A percentile compares a stretch with the other conserved stretches of the same genome.
These are phyloP conservation scores for Vultur gryphus DNA, from an alignment of 2,797 vertebrate species.

Conservation along the genomic window DNA sequence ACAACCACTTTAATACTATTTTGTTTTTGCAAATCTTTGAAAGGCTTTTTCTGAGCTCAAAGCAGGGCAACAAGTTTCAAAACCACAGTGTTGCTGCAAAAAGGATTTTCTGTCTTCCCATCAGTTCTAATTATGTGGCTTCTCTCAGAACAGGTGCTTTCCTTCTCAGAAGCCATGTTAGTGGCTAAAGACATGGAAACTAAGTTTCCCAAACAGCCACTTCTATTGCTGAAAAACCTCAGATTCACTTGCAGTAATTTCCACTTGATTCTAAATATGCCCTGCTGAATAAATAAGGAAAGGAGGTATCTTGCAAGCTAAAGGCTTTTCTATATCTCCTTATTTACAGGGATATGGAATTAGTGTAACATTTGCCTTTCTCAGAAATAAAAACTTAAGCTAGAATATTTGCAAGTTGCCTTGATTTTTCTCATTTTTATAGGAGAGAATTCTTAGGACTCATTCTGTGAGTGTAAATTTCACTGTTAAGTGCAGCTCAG, in stretches of 20 bases:
- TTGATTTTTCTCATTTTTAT: background rate
- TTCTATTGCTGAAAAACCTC: background rate
- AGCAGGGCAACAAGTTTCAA: background rate
- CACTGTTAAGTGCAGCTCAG: background rate
- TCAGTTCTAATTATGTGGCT: background rate
- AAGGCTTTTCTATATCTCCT: background rate
- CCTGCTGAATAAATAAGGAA: background rate
- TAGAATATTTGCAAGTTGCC: background rate
- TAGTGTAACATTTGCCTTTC: background rate
- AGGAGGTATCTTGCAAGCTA: background rate
- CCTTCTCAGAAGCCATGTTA: background rate
- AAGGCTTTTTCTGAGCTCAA: background rate
- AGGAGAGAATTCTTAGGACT: background rate
- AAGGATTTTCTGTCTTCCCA: background rate
- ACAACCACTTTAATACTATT: background rate
- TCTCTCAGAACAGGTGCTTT: background rate
- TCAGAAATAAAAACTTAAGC: background rate
- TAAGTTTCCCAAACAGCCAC: background rate
- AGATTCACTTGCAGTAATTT: background rate
- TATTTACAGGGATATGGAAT: background rate
- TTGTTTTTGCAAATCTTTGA: background rate
- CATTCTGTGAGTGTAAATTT: conserved; percentile 1
- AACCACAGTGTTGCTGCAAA: background rate
- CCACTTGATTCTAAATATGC: background rate
- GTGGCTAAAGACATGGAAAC: background rate